Conservation (phyloP, 2,888 invertebrate genomes). For the Cosmopolites sordidus region DNA sequence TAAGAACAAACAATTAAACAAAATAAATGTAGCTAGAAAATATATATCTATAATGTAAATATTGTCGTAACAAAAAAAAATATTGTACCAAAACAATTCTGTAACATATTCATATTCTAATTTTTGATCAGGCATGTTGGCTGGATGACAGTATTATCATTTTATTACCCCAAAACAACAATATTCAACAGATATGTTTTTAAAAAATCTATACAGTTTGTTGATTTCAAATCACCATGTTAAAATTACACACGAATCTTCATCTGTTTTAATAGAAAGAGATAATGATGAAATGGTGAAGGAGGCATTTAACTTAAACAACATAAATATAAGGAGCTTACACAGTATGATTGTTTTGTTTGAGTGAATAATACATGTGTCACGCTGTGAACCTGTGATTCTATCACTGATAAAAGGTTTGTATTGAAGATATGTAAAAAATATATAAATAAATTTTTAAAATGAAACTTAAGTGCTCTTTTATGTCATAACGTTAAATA, state of each 20-base stretch:
- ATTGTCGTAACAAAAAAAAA: conserved; percentile 29
- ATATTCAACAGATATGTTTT: background rate
- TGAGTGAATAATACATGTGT: background rate
- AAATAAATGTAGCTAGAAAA: conserved; percentile 1
- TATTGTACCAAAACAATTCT: conserved; percentile 43
- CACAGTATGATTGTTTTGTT: background rate
- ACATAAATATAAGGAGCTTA: background rate
- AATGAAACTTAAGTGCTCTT: conserved; percentile 51
- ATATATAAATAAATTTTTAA: conserved; percentile 43
- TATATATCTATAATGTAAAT: background rate
- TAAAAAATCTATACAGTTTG: too few relatives aligned
- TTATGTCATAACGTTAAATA: conserved; percentile 44
- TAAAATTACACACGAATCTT: too few relatives aligned
- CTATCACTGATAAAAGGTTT: conserved; percentile 47
- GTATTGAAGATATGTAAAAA: conserved; percentile 32
- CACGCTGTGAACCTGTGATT: conserved; percentile 2
- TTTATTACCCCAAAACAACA: too few relatives aligned
- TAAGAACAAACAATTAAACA: background rate
- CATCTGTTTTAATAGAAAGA: too few relatives aligned
- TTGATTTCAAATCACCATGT: too few relatives aligned
- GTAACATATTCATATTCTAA: conserved; percentile 24
- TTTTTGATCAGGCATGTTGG: conserved; percentile 19
- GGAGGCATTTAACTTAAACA: background rate
- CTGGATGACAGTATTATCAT: conserved; percentile 23
- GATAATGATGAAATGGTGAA: background rate